Evolutionary conservation across 2,113 vertebrate species (phyloP).

Genomic region (Hippocampus abdominalis): DNA sequence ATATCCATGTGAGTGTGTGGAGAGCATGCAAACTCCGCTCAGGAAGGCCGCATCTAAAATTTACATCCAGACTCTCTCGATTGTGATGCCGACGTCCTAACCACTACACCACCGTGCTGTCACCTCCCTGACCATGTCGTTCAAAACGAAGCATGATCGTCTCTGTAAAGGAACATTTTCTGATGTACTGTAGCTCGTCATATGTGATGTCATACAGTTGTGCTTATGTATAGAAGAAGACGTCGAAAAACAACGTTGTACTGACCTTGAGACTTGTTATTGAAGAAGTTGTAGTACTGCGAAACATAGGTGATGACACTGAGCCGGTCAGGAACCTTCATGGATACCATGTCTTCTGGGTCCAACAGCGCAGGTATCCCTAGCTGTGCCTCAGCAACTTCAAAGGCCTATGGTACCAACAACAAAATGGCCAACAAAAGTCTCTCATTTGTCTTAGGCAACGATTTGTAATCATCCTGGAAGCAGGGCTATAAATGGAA

Average conservation of each 20-base stretch:
- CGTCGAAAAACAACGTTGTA: not conserved
- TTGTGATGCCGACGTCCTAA: no score
- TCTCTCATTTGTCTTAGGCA: not conserved
- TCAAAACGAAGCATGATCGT: not conserved
- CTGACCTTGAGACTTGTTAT: constrained; percentile 72
- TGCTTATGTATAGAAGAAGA: no score
- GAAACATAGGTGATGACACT: constrained; percentile 97
- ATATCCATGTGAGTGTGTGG: not conserved
- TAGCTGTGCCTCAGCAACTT: constrained; percentile 88
- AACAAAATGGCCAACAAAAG: not conserved
- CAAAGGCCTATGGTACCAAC: constrained; percentile 79
- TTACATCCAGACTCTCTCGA: no score
- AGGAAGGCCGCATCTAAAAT: no score
- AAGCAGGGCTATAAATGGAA: not conserved
- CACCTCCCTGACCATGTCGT: not conserved
- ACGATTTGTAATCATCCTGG: not conserved
- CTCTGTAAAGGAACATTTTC: not conserved
- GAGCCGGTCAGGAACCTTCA: constrained; percentile 91
- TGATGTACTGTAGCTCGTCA: not conserved
- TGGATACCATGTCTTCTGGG: constrained; percentile 94
- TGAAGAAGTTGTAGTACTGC: constrained; percentile 95
- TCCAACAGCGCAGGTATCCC: constrained; percentile 94
- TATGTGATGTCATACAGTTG: not conserved
- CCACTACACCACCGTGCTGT: no score
- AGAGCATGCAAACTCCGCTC: no score